These are phyloP conservation scores for Malacosoma neustria DNA, from an alignment of 2,888 invertebrate species.

Conservation along the genomic window DNA sequence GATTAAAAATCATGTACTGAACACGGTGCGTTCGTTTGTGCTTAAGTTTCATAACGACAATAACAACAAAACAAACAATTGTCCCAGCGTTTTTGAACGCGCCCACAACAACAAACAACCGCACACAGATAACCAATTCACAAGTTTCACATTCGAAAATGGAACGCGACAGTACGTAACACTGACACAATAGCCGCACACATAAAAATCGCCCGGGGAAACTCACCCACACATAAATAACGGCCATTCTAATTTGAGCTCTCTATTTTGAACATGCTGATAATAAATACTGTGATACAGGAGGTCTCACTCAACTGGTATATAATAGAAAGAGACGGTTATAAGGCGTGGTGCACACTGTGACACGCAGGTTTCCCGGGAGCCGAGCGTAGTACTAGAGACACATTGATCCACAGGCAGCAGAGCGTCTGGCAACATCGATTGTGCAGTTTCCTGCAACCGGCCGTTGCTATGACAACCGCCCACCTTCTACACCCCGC, in stretches of 20 bases:
- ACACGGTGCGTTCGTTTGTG: constrained; percentile 11
- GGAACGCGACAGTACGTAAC: constrained; percentile 45
- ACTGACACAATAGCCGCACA: constrained; percentile 17
- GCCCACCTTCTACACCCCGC: constrained; percentile 53
- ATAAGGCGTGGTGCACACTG: constrained; percentile 31
- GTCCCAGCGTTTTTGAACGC: constrained; percentile 39
- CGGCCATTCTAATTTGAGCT: constrained; percentile 30
- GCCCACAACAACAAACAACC: constrained; percentile 37
- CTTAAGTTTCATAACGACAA: constrained; percentile 43
- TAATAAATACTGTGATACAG: constrained; percentile 11
- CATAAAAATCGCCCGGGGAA: constrained; percentile 37
- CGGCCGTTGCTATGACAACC: constrained; percentile 54
- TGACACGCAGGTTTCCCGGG: constrained; percentile 55
- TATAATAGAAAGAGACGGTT: constrained; percentile 25
- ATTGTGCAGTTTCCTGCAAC: constrained; percentile 75
- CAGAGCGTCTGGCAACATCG: constrained; percentile 69
- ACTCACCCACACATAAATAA: constrained; percentile 33
- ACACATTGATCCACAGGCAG: constrained; percentile 73
- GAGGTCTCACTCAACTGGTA: constrained; percentile 30
- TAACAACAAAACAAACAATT: constrained; percentile 66
- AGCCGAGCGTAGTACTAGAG: constrained; percentile 72
- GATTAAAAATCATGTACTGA: too few species aligned
- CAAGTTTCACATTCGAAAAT: constrained; percentile 55
- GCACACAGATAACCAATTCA: constrained; percentile 63
- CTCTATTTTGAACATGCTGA: constrained; percentile 18